These are phyloP conservation scores for Pissodes strobi DNA, from an alignment of 1,140 invertebrate genomes.

Conservation along the genomic window DNA sequence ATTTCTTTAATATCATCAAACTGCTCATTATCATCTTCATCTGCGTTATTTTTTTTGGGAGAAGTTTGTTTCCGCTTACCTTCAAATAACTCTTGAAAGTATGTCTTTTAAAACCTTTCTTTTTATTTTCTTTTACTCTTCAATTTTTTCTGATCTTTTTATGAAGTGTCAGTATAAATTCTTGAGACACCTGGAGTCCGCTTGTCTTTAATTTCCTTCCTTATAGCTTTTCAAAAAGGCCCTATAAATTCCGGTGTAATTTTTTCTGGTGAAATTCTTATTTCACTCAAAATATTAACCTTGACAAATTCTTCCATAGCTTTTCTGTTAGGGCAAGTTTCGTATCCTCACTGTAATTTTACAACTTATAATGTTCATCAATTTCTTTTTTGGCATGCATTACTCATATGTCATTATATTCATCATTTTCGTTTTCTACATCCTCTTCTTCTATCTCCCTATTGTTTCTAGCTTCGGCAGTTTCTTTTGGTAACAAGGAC, in stretches of 20 bases:
- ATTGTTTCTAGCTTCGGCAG: background rate
- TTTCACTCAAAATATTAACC: too few species aligned
- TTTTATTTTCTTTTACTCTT: background rate
- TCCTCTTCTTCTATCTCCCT: too few species aligned
- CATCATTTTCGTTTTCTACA: too few species aligned
- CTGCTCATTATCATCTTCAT: constrained; percentile 13
- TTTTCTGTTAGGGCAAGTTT: too few species aligned
- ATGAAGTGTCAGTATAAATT: background rate
- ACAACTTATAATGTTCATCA: background rate
- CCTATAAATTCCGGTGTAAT: too few species aligned
- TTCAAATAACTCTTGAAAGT: background rate
- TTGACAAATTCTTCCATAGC: too few species aligned
- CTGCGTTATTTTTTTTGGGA: constrained; percentile 7
- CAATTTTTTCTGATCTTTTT: background rate
- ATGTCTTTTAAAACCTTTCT: background rate
- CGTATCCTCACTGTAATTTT: background rate
- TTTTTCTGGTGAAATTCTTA: too few species aligned
- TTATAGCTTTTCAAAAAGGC: too few species aligned
- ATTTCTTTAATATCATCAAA: too few species aligned
- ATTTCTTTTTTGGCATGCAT: background rate
- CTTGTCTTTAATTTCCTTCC: background rate
- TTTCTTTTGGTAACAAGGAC: too few species aligned
- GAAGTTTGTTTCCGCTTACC: constrained; percentile 1
- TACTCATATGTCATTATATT: too few species aligned
- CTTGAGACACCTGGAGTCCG: background rate